Evolutionary conservation across 1,140 invertebrate species (phyloP).

Genomic region (Lerema accius): DNA sequence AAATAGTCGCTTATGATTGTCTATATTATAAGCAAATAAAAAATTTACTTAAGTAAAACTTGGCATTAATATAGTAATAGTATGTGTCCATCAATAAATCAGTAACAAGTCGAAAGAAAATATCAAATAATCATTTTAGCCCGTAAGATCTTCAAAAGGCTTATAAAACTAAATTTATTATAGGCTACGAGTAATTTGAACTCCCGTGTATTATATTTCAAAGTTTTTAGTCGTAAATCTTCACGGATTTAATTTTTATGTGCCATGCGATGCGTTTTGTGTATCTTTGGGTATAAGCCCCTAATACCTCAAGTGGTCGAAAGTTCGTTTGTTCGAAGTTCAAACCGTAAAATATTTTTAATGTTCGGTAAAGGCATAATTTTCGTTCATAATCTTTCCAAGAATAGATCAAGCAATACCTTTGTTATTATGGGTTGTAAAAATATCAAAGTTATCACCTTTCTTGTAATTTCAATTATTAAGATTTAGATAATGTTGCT

Average conservation of each 20-base stretch:
- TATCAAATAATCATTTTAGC: conserved; percentile 56
- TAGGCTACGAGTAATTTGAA: conserved; percentile 61
- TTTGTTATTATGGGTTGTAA: conserved; percentile 1
- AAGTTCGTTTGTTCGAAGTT: conserved; percentile 19
- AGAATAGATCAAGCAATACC: conserved; percentile 12
- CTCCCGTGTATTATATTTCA: conserved; percentile 74
- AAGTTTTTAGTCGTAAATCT: conserved; percentile 72
- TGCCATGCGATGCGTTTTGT: conserved; percentile 56
- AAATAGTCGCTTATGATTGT: no score
- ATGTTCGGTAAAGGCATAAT: conserved; percentile 19
- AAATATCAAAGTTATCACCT: conserved; percentile 11
- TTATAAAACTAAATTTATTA: conserved; percentile 72
- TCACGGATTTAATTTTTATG: conserved; percentile 70
- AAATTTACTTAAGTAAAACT: background rate
- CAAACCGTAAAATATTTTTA: conserved; percentile 33
- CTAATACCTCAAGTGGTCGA: conserved; percentile 20
- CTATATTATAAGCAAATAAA: no score
- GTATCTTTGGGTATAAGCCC: conserved; percentile 42
- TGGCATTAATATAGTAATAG: conserved; percentile 18
- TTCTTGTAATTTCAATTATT: background rate
- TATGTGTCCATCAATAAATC: conserved; percentile 21
- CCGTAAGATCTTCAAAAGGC: conserved; percentile 49
- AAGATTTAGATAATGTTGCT: background rate
- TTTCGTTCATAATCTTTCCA: conserved; percentile 27
- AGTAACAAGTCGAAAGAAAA: conserved; percentile 41